Evolutionary conservation across 2,797 vertebrate genomes (phyloP), one percentile per base, ranked within the genome.

Genomic region (Ataeniobius toweri): DNA sequence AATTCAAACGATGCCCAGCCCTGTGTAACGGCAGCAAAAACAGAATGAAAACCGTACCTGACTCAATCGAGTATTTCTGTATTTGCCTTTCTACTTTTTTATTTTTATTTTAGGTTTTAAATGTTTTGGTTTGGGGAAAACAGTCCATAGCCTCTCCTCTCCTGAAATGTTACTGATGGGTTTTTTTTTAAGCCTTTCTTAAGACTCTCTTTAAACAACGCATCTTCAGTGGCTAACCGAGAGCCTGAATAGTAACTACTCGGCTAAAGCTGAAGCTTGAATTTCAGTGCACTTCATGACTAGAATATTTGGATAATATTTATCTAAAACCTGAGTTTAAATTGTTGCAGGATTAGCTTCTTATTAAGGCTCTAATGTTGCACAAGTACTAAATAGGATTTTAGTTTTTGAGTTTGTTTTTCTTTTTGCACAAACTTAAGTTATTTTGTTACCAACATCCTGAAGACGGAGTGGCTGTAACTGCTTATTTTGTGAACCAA

Each of bases 101-200:
- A n/a, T n/a, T n/a, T 90, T 84, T 24, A 24, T 28, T 80, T 80
- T 79, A 6, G 26, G 16, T 63, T 63, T 63, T 36, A 63, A 4
- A 12, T 6, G 36, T 36, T 13, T 36, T 36, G 16, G 6, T 36
- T 36, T 63, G 61, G 39, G 65, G 28, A 18, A 31, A 85, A 10
- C 85, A 89, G 89, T 93, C 85, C 78, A 72, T 48, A 8, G 26
- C 46, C 79, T 73, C 53, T 84, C 76, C 76, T 77, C 79, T 88
- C 80, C 77, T 80, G 76, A 86, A 76, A 78, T 68, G 81, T 90
- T 87, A 85, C 82, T 80, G 4, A 3, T 3, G 36, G 36, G 83
- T 7, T 12, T 68, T 75, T 73, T 82, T 80, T 68, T 53, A 86
- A 77, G 53, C 56, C 65, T 46, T 78, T 80, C 7, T 72, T 44